Evolutionary conservation across 2,797 vertebrate species (phyloP).

Genomic region (Tiaroga cobitis): DNA sequence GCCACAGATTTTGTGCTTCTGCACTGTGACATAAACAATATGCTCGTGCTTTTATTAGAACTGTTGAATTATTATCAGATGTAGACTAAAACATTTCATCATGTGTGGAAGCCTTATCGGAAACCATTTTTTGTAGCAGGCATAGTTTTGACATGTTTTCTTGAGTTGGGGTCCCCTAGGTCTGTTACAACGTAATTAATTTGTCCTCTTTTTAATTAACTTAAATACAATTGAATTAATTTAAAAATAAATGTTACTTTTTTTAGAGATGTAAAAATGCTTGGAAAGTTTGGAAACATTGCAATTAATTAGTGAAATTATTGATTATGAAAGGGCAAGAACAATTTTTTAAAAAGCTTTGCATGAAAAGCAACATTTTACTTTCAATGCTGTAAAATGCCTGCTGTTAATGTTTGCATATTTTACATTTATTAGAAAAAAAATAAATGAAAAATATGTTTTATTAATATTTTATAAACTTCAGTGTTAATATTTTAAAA

Average conservation of each 20-base stretch:
- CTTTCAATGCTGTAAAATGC: background rate
- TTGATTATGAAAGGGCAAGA: background rate
- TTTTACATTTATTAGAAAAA: background rate
- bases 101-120: constrained; percentile 12
- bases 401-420: background rate
- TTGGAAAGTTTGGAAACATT: background rate
- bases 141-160: background rate
- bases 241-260: background rate
- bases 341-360: too few species aligned
- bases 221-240: background rate
- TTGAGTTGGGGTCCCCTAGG: background rate
- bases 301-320: background rate
- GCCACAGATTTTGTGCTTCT: background rate
- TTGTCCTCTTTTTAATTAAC: background rate
- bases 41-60: background rate
- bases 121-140: background rate
- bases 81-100: constrained; percentile 13
- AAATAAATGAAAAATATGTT: background rate
- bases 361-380: background rate
- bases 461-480: too few species aligned
- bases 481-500: background rate
- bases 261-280: background rate
- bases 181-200: background rate
- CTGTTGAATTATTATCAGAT: constrained; percentile 23
- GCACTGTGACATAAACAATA: constrained; percentile 7